Evolutionary conservation across 1,140 invertebrate species (phyloP).

Genomic region (Lycorma delicatula): DNA sequence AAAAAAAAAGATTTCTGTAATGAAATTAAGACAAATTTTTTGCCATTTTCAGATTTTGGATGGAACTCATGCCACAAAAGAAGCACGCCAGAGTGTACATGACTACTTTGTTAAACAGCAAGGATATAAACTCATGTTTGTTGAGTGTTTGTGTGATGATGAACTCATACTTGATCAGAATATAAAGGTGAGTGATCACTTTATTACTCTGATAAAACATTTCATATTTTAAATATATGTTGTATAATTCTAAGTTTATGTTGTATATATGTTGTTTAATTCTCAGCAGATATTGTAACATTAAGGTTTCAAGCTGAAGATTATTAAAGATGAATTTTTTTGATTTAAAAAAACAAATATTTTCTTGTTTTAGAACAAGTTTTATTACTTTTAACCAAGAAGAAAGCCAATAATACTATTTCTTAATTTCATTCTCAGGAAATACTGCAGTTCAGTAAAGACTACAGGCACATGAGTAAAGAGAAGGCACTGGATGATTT

Average conservation of each 20-base stretch:
- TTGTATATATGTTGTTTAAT: too few relatives aligned
- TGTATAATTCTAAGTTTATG: too few relatives aligned
- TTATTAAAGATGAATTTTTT: too few relatives aligned
- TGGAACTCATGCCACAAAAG: conserved; percentile 81
- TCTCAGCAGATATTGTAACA: too few relatives aligned
- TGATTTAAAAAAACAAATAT: too few relatives aligned
- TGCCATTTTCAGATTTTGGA: conserved; percentile 67
- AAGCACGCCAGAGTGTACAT: conserved; percentile 66
- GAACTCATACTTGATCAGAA: conserved; percentile 71
- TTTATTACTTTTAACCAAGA: too few relatives aligned
- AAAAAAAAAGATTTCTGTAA: too few relatives aligned
- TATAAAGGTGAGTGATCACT: conserved; percentile 49
- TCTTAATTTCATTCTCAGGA: conserved; percentile 48
- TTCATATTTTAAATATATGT: not conserved
- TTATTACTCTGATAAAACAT: not conserved
- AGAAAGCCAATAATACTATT: too few relatives aligned
- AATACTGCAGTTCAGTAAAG: conserved; percentile 82
- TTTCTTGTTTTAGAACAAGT: too few relatives aligned
- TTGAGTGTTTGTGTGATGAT: conserved; percentile 87
- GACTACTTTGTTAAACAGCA: conserved; percentile 61
- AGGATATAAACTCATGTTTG: conserved; percentile 81
- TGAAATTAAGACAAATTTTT: too few relatives aligned
- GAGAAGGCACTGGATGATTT: conserved; percentile 72
- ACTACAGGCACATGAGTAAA: conserved; percentile 72
- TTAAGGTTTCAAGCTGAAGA: too few relatives aligned